phyloP scores from a whole-genome alignment of 2,113 vertebrate species.

The Chrysemys picta region DNA sequence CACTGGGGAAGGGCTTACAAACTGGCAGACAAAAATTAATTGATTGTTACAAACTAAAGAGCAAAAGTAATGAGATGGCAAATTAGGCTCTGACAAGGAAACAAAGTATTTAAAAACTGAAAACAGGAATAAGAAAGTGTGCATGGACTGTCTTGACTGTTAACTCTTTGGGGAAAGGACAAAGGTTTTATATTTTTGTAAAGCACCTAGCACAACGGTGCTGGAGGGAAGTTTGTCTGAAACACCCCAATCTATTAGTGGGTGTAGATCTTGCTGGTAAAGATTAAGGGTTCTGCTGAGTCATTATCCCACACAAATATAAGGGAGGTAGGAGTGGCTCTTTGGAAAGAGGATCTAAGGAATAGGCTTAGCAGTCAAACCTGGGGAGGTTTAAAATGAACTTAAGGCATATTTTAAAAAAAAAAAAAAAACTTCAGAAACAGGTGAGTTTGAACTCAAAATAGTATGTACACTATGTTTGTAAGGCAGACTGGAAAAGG shows the following conservation, averaged over 20 bases:
- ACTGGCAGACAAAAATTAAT: background rate
- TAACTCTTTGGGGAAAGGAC: background rate
- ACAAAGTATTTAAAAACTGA: background rate
- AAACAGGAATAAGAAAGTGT: background rate
- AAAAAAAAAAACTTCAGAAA: background rate
- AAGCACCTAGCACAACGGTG: background rate
- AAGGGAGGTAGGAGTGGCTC: background rate
- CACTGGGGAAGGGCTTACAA: background rate
- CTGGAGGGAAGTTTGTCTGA: background rate
- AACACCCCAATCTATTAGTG: background rate
- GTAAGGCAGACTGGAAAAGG: background rate
- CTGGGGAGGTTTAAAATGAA: background rate
- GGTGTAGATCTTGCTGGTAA: background rate
- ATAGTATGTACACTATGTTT: background rate
- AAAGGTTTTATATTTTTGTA: background rate
- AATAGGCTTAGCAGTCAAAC: background rate
- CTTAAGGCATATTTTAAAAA: background rate
- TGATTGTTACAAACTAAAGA: background rate
- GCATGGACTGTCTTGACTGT: background rate
- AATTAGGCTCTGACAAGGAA: background rate
- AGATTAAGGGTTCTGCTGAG: background rate
- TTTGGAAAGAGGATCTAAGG: background rate
- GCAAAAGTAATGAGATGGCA: background rate
- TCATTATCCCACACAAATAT: background rate
- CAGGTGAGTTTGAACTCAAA: background rate